These are phyloP conservation scores for Muscina levida DNA, from an alignment of 2,888 invertebrate genomes.

Conservation along the genomic window DNA sequence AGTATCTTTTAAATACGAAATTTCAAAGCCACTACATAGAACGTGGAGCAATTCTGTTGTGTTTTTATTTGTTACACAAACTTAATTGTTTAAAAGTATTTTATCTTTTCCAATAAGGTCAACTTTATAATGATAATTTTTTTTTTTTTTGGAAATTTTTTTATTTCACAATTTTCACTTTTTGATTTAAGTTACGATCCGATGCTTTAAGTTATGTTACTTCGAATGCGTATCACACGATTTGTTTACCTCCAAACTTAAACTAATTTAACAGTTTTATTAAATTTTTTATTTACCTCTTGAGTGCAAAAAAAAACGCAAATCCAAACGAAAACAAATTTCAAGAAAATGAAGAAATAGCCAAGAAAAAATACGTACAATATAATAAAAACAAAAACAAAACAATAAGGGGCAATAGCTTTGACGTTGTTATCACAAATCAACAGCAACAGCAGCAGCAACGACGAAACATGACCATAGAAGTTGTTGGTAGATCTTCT, in stretches of 20 bases:
- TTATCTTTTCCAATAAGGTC: background rate
- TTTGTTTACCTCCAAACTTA: conserved; percentile 34
- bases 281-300: conserved; percentile 18
- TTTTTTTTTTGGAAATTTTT: background rate
- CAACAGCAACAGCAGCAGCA: background rate
- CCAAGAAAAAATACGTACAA: background rate
- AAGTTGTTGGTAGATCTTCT: conserved; percentile 28
- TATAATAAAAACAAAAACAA: conserved; percentile 54
- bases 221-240: background rate
- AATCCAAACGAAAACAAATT: conserved; percentile 12
- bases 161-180: background rate
- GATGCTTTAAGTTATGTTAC: too few species aligned
- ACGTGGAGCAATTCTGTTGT: too few species aligned
- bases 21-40: background rate
- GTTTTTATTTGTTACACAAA: too few species aligned
- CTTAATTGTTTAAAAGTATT: background rate
- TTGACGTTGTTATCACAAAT: conserved; percentile 27
- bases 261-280: conserved; percentile 22
- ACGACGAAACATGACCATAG: conserved; percentile 14
- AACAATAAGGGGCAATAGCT: conserved; percentile 35
- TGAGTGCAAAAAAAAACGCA: background rate
- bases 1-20: too few species aligned
- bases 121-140: background rate
- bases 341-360: conserved; percentile 27
- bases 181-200: too few species aligned